Evolutionary conservation across 1,140 invertebrate genomes (phyloP).

Genomic region (Drosophila lini): DNA sequence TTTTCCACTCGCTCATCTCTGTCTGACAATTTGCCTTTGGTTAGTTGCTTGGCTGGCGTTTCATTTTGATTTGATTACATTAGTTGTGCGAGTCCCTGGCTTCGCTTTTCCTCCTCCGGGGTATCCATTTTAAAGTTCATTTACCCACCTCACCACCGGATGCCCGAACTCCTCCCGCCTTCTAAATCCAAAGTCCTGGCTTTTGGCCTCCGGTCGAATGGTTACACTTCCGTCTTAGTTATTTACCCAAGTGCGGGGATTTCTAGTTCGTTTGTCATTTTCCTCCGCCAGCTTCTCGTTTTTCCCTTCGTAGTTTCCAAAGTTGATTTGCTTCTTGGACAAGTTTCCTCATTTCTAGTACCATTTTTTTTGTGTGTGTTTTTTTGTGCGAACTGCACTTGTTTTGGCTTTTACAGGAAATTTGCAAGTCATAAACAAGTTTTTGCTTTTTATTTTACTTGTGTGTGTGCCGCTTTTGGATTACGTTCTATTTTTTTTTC

Average conservation of each 20-base stretch:
- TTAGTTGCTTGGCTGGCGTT: constrained; percentile 64
- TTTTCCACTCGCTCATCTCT: constrained; percentile 15
- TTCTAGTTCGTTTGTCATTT: constrained; percentile 78
- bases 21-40: constrained; percentile 57
- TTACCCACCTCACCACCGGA: constrained; percentile 55
- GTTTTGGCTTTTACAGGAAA: constrained; percentile 71
- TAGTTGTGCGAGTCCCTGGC: constrained; percentile 45
- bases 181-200: constrained; percentile 2
- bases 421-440: constrained; percentile 83
- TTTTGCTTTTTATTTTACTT: constrained; percentile 76
- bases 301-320: constrained; percentile 11
- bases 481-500: constrained; percentile 23
- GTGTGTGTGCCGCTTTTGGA: constrained; percentile 30
- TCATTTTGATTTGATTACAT: constrained; percentile 81
- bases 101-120: constrained; percentile 24
- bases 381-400: constrained; percentile 46
- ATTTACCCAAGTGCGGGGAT: constrained; percentile 77
- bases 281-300: constrained; percentile 17
- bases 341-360: constrained; percentile 43
- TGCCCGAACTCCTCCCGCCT: background rate
- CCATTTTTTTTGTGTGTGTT: constrained; percentile 14
- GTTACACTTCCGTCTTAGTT: constrained; percentile 74
- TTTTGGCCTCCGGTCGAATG: constrained; percentile 40
- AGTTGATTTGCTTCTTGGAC: constrained; percentile 49
- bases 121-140: constrained; percentile 77